Conservation (phyloP, 2,797 vertebrate genomes). For the Ispidina picta region DNA sequence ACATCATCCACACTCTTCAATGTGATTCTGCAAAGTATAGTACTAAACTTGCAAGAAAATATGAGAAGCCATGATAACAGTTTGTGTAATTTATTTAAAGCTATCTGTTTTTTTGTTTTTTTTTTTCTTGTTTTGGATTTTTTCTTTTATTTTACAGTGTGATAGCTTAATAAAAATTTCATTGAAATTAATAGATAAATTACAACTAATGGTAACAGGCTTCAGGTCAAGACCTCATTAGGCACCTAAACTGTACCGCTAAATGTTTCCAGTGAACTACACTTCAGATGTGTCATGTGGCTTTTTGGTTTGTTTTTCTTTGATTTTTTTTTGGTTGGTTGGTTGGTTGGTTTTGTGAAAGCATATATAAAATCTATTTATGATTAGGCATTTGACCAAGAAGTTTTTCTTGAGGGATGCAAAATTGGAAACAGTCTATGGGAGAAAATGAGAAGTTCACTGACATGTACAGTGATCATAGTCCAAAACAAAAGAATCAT, state of each 20-base stretch:
- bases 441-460: conserved; percentile 23
- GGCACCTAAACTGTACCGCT: not conserved
- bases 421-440: conserved; percentile 42
- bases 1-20: not conserved
- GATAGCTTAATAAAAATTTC: not conserved
- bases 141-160: not conserved
- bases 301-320: not conserved
- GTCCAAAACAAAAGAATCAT: conserved; percentile 19
- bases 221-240: not conserved
- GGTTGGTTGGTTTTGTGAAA: not conserved
- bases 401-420: conserved; percentile 43
- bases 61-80: not conserved
- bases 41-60: not conserved
- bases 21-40: not conserved
- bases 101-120: not conserved
- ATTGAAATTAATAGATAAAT: not conserved
- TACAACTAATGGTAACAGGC: not conserved
- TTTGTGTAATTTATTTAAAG: not conserved
- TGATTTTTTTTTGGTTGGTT: not conserved
- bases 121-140: not conserved
- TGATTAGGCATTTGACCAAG: conserved; percentile 30
- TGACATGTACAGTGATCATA: conserved; percentile 1
- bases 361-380: conserved; percentile 39
- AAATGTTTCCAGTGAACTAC: not conserved
- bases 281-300: not conserved